Evolutionary conservation across 2,888 invertebrate species (phyloP).

Genomic region (Chironomus tentans): DNA sequence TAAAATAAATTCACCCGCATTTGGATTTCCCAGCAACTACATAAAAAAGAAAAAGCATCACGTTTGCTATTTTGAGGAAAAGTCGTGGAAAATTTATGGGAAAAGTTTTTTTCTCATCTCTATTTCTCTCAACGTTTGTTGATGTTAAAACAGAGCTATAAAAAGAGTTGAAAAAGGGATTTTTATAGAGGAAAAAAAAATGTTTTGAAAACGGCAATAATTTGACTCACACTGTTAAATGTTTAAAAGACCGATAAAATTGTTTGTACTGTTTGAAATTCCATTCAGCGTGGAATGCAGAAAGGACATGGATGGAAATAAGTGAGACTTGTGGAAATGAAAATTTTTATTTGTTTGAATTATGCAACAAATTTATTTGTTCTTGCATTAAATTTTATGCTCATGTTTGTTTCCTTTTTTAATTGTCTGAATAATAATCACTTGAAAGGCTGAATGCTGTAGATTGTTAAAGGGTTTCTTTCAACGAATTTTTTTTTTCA

Average conservation of each 20-base stretch:
- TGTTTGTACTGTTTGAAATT: neutral
- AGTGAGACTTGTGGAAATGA: neutral
- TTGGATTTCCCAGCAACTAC: neutral
- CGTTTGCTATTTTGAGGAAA: constrained; percentile 14
- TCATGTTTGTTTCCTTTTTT: neutral
- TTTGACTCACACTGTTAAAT: constrained; percentile 6
- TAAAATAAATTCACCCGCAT: neutral
- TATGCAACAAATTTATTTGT: neutral
- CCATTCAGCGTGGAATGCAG: neutral
- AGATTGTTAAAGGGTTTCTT: neutral
- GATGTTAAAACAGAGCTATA: constrained; percentile 11
- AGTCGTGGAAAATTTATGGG: constrained; percentile 25
- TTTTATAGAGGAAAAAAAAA: neutral
- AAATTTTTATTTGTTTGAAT: neutral
- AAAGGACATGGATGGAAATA: neutral
- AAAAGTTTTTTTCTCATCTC: constrained; percentile 8
- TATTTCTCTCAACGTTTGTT: neutral
- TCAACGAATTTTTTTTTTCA: no score
- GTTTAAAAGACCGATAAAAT: constrained; percentile 10
- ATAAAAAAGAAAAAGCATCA: neutral
- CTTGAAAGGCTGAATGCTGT: neutral
- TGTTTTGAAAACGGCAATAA: constrained; percentile 2
- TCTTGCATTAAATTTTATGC: neutral
- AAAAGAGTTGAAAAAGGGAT: neutral
- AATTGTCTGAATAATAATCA: neutral